Evolutionary conservation across 2,797 vertebrate species (phyloP).

Genomic region (Thamnophis elegans): DNA sequence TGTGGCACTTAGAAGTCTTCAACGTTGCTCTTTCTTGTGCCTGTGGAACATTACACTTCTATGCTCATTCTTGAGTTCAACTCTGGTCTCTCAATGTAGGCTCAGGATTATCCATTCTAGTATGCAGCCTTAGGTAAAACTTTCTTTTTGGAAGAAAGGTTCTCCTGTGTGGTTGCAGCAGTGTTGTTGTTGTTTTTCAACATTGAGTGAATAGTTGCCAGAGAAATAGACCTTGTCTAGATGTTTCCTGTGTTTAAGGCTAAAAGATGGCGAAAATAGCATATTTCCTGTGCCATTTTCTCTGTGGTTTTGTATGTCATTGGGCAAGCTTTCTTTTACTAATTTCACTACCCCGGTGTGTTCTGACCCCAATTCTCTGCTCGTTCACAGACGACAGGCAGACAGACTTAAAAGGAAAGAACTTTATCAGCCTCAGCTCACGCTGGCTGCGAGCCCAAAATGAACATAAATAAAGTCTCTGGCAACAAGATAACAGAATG

Average conservation of each 20-base stretch:
- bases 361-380: too few relatives aligned
- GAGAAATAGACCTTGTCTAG: neutral
- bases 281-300: neutral
- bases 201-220: neutral
- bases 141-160: neutral
- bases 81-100: neutral
- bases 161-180: neutral
- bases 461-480: too few relatives aligned
- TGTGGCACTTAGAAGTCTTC: neutral
- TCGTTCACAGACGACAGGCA: too few relatives aligned
- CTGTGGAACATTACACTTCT: neutral
- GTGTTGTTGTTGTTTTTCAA: neutral
- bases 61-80: neutral
- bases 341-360: neutral
- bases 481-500: too few relatives aligned
- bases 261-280: neutral
- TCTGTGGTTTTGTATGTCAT: neutral
- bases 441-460: too few relatives aligned
- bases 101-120: neutral
- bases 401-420: too few relatives aligned
- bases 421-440: too few relatives aligned
- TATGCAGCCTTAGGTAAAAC: neutral
- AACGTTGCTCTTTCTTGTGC: neutral
- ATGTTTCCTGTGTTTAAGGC: neutral
- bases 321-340: neutral